Base-by-base conservation (phyloP, 2,797 vertebrate genomes). In the Luscinia luscinia region DNA sequence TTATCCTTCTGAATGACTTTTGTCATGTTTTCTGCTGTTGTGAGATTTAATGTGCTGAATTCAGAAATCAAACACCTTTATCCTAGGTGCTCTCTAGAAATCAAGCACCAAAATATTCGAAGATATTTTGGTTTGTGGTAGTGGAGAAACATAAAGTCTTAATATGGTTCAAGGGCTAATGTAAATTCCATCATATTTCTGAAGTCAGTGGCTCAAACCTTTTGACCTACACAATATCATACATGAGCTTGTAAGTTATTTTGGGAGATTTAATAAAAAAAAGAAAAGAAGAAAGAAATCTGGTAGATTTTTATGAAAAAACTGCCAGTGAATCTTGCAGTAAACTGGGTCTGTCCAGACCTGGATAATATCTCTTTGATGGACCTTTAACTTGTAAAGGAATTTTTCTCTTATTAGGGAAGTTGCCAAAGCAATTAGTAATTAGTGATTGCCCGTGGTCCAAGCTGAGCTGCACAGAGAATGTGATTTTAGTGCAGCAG, bases 1-100 rank as follows among this genome's bases (percentile, higher is more conserved):
- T 96, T 95, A 88, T 70, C 49, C 43, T 93, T 84, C 41, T 54
- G 85, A 93, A 57, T 83, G 57, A 75, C 45, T 77, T 83, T 20
- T 83, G 23, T 28, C 19, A 20, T 20, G 23, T 20, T 16, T 40
- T 77, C 34, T 61, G 18, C 72, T 87, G 20, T 78, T 93, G 82
- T 94, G 41, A 78, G 52, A 72, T 76, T 67, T 86, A 12, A 23
- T 68, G 92, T 92, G 27, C 79, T 89, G 81, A 77, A 80, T 89
- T 89, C 76, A 87, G 78, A 80, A 87, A 83, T 38, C 22, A 32
- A 94, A 49, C 22, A 88, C 18, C 27, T 68, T 67, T 82, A 40
- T 54, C 23, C 45, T 23, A 46, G 45, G 22, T 13, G 22, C 13
- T 46, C 45, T 46, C 7, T 46, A 46, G 22, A 46, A 46, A 46